These are phyloP conservation scores for Oscheius sp. DNA, from an alignment of 2,888 invertebrate genomes.

Conservation along the genomic window DNA sequence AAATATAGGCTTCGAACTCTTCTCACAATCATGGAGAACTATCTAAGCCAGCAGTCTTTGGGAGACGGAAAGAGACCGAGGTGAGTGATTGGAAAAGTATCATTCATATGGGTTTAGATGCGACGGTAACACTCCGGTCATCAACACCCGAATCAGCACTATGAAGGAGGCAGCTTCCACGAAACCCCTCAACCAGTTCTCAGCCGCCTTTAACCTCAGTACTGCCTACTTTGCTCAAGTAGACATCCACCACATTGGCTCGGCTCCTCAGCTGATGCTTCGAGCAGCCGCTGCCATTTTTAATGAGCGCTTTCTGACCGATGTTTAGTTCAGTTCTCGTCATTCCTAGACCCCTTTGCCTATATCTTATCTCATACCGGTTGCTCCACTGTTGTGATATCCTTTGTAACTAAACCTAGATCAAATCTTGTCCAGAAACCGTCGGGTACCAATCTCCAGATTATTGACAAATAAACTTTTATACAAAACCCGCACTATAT, in stretches of 20 bases:
- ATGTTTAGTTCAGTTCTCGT: slow-evolving; percentile 19
- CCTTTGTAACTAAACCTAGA: neutral
- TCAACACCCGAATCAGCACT: slow-evolving; percentile 61
- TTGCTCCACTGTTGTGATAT: slow-evolving; percentile 12
- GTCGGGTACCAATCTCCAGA: no score
- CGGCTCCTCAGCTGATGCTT: slow-evolving; percentile 45
- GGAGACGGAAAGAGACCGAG: slow-evolving; percentile 53
- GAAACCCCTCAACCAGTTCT: slow-evolving; percentile 52
- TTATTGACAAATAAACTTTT: neutral
- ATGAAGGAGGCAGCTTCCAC: slow-evolving; percentile 58
- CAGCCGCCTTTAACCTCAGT: slow-evolving; percentile 49
- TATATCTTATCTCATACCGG: neutral
- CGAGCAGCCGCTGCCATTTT: slow-evolving; percentile 41
- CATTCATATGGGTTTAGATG: slow-evolving; percentile 21
- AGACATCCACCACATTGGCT: slow-evolving; percentile 51
- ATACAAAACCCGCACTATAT: neutral
- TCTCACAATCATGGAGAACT: slow-evolving; percentile 60
- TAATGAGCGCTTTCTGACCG: slow-evolving; percentile 46
- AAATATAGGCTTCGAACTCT: slow-evolving; percentile 59
- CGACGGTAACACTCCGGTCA: slow-evolving; percentile 55
- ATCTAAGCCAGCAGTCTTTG: slow-evolving; percentile 61
- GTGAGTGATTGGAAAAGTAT: neutral
- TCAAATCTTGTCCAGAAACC: no score
- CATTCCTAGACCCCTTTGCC: neutral
- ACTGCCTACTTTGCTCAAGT: slow-evolving; percentile 58